Evolutionary conservation across 37 sponge, comb jelly and placozoan genomes (phyloP).

Genomic region (Haliclona indistincta): DNA sequence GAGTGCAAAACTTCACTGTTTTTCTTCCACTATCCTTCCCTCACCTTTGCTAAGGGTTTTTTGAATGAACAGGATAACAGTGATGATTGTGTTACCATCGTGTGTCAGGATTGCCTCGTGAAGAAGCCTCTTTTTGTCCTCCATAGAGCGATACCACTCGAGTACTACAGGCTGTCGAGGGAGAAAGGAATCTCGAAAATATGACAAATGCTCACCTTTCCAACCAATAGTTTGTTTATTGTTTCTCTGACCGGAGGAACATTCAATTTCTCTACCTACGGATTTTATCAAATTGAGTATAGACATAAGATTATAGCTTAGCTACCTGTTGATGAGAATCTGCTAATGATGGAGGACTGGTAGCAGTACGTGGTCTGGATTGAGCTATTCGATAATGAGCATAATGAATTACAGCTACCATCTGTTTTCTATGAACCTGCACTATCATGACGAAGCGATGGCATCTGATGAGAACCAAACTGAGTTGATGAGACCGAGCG

Average conservation of each 20-base stretch:
- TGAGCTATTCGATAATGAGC: too few relatives aligned
- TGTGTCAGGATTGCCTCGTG: constrained; percentile 44
- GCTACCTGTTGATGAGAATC: too few relatives aligned
- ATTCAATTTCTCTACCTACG: constrained; percentile 32
- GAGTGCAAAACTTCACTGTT: neutral
- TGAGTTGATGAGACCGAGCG: too few relatives aligned
- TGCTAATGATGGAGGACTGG: too few relatives aligned
- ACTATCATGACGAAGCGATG: too few relatives aligned
- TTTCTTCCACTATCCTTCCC: neutral
- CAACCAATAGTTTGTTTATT: constrained; percentile 37
- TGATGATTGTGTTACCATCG: constrained; percentile 74
- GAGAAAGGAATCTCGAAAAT: neutral
- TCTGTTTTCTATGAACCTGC: too few relatives aligned
- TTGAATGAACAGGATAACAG: constrained; percentile 52
- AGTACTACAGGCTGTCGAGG: constrained; percentile 41
- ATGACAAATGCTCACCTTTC: constrained; percentile 11
- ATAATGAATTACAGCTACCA: too few relatives aligned
- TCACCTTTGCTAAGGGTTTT: constrained; percentile 44
- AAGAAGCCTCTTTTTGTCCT: constrained; percentile 59
- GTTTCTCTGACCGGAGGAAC: constrained; percentile 47
- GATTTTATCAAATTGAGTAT: too few relatives aligned
- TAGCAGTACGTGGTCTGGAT: too few relatives aligned
- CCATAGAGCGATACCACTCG: constrained; percentile 62
- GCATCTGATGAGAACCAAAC: too few relatives aligned
- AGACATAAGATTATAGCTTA: too few relatives aligned